phyloP scores from a whole-genome alignment of 64 coral and sea anemone genomes.

The Pocillopora verrucosa region DNA sequence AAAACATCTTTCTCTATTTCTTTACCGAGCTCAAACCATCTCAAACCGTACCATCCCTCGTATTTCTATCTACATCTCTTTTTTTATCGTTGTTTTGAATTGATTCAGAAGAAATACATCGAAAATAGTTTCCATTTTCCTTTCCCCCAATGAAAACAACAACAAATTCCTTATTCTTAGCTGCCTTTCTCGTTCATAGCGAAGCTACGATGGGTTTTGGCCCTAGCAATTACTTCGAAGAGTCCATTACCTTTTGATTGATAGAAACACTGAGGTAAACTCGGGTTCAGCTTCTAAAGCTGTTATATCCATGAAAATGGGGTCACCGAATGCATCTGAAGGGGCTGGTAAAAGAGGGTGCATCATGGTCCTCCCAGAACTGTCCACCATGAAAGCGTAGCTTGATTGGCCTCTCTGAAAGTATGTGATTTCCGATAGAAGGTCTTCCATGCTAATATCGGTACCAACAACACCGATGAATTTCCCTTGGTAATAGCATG shows the following conservation, averaged over 20 bases:
- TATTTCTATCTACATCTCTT: no score
- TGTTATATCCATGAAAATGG: conserved; percentile 66
- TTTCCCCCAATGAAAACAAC: no score
- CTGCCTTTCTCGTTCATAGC: no score
- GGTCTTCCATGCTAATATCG: conserved; percentile 52
- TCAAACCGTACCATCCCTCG: no score
- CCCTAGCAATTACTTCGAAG: no score
- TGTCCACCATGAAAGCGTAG: conserved; percentile 62
- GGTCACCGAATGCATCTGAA: conserved; percentile 30
- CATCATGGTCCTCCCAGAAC: conserved; percentile 59
- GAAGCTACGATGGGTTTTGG: no score
- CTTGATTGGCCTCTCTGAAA: conserved; percentile 57
- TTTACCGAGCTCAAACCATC: no score
- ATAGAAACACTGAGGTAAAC: conserved; percentile 16
- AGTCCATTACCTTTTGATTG: conserved; percentile 23
- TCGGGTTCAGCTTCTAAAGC: conserved; percentile 38
- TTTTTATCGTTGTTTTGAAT: no score
- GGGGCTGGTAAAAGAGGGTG: conserved; percentile 67
- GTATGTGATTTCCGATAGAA: conserved; percentile 56
- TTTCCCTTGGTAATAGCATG: conserved; percentile 45
- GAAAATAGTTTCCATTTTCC: no score
- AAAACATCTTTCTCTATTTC: no score
- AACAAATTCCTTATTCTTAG: no score
- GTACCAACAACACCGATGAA: conserved; percentile 66
- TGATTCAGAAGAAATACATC: no score